Base-by-base conservation (phyloP, 1,140 invertebrate species). In the Drosophila rhopaloa region DNA sequence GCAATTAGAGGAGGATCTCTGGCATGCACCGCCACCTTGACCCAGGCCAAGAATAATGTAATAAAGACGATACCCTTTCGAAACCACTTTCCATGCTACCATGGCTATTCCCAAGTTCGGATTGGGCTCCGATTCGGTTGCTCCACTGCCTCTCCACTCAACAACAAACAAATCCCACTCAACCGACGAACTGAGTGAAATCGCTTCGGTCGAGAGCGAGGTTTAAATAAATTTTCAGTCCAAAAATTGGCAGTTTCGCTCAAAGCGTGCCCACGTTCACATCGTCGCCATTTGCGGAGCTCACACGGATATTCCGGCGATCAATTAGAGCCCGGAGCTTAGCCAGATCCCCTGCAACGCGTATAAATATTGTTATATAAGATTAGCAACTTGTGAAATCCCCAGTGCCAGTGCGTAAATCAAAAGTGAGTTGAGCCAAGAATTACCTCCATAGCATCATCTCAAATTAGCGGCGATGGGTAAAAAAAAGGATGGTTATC, bases 201-300 rank as follows among this genome's bases (percentile, higher is more conserved):
- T 38, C 44, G 40, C 40, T 5, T 29, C 41, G 44, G 40, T 27
- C 74, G 41, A 71, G 79, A 82, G 72, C 84, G 80, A 41, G 85
- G 81, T 78, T 91, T 91, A 91, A 91, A 91, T 89, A 91, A 76
- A 76, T 82, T 89, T 91, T 91, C 89, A 91, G 76, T 60, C 81
- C 59, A 66, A 91, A 89, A 80, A 80, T 61, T 43, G 71, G 54
- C 81, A 91, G 89, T 91, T 91, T 78, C 84, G 81, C 89, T 82
- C 76, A 88, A 85, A 82, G 79, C 89, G 81, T 88, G 65, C 63
- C 61, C 79, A 79, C 84, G 81, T 85, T 84, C 76, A 91, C 89
- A 91, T 74, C 88, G 76, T 79, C 67, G 82, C 63, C 83, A 58
- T 71, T 57, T 48, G 67, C 51, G 67, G 53, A 71, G 38, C 67